These are phyloP conservation scores for Phaedon cochleariae DNA, from an alignment of 2,888 invertebrate genomes.

Conservation along the genomic window DNA sequence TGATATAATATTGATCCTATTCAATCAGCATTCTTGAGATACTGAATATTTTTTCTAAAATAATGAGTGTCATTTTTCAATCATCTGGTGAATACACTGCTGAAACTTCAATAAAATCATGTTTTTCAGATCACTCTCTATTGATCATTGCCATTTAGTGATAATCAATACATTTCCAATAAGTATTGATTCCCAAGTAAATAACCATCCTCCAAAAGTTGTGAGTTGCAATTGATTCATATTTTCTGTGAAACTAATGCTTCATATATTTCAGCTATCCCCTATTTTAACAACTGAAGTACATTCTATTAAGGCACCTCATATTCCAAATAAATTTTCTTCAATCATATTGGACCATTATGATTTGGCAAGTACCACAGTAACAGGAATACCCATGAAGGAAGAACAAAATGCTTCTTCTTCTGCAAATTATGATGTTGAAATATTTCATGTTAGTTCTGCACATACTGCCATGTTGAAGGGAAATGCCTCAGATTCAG, in stretches of 20 bases:
- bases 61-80: too few relatives aligned
- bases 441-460: constrained; percentile 88
- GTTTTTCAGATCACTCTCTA: constrained; percentile 71
- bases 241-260: neutral
- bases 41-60: too few relatives aligned
- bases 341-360: constrained; percentile 86
- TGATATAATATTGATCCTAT: too few relatives aligned
- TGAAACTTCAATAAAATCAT: constrained; percentile 7
- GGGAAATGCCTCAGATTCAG: constrained; percentile 70
- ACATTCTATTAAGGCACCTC: constrained; percentile 79
- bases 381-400: constrained; percentile 97
- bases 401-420: constrained; percentile 98
- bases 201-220: constrained; percentile 74
- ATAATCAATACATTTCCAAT: constrained; percentile 89
- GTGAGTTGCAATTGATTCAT: constrained; percentile 60
- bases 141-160: constrained; percentile 90
- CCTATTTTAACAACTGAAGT: constrained; percentile 80
- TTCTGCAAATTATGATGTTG: constrained; percentile 98
- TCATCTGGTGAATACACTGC: too few relatives aligned
- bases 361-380: constrained; percentile 92
- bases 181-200: constrained; percentile 80
- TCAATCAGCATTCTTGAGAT: too few relatives aligned
- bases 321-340: constrained; percentile 77
- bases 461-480: constrained; percentile 85
- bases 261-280: constrained; percentile 66